phyloP scores from a whole-genome alignment of 2,888 invertebrate species.

The Yponomeuta cagnagella region DNA sequence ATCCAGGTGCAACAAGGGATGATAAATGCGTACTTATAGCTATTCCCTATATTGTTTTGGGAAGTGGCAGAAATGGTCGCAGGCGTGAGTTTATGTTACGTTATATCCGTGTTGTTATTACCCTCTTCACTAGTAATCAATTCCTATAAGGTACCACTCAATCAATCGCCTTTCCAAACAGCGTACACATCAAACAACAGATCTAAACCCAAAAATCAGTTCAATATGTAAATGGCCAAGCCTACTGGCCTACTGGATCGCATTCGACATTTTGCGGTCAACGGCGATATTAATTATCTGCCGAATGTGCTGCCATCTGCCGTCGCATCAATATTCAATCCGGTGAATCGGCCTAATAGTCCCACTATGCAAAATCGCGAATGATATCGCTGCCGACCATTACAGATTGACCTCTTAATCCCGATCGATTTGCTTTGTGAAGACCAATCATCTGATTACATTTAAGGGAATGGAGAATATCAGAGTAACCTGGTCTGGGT shows the following conservation, averaged over 20 bases:
- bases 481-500: no score
- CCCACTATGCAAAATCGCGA: constrained; percentile 16
- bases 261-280: constrained; percentile 32
- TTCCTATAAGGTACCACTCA: background rate
- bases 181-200: background rate
- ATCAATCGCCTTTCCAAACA: background rate
- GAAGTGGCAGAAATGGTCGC: no score
- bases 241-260: constrained; percentile 32
- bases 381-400: constrained; percentile 16
- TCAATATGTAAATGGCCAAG: constrained; percentile 40
- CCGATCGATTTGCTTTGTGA: no score
- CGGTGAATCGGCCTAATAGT: constrained; percentile 47
- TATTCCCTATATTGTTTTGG: no score
- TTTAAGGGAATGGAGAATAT: no score
- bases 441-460: no score
- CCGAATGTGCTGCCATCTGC: constrained; percentile 63
- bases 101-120: no score
- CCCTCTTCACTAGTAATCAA: background rate
- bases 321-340: constrained; percentile 66
- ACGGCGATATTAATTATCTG: constrained; percentile 68
- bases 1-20: no score
- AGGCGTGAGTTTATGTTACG: no score
- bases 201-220: constrained; percentile 10
- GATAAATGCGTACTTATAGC: no score
- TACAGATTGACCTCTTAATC: constrained; percentile 2